Percentiles rank a stretch among this genome's conserved stretches.
Evolutionary conservation across 2,888 invertebrate genomes (phyloP).

Genomic region (Agrilus biguttatus): DNA sequence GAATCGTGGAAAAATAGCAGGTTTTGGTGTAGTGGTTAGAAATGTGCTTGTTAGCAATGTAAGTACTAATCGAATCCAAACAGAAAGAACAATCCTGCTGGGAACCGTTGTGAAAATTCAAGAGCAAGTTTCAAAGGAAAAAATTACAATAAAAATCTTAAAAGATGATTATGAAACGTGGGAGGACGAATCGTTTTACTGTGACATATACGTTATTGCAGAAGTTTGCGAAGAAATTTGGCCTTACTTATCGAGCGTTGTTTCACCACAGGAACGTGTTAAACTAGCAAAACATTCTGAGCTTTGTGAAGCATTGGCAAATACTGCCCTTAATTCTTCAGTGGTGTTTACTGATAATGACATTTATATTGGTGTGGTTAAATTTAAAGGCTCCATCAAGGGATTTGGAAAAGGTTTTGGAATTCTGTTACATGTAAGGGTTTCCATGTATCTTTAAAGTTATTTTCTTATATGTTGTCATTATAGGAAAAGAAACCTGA

Average conservation of each 20-base stretch:
- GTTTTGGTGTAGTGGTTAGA: no score
- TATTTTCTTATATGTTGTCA: conserved; percentile 4
- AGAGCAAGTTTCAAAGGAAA: conserved; percentile 12
- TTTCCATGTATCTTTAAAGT: not conserved
- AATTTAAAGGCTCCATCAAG: conserved; percentile 38
- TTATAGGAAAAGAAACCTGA: conserved; percentile 22
- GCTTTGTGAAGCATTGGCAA: conserved; percentile 32
- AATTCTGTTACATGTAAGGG: conserved; percentile 39
- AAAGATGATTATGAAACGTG: conserved; percentile 22
- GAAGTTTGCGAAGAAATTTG: conserved; percentile 29
- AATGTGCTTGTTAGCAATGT: no score
- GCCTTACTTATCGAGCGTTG: conserved; percentile 37
- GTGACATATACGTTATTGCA: conserved; percentile 18
- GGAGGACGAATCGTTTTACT: conserved; percentile 24
- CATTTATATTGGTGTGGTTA: conserved; percentile 30
- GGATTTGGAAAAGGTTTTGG: conserved; percentile 42
- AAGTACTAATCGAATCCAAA: no score
- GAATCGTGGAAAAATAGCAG: no score
- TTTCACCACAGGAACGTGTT: conserved; percentile 35
- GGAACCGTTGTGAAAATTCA: conserved; percentile 28
- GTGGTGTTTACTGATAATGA: conserved; percentile 27
- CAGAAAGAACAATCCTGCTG: conserved; percentile 23
- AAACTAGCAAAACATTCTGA: conserved; percentile 31
- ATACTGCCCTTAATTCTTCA: conserved; percentile 25
- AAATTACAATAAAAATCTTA: conserved; percentile 21